Conservation (phyloP, 2,888 invertebrate species). For the Sinhomidia bicolor region DNA sequence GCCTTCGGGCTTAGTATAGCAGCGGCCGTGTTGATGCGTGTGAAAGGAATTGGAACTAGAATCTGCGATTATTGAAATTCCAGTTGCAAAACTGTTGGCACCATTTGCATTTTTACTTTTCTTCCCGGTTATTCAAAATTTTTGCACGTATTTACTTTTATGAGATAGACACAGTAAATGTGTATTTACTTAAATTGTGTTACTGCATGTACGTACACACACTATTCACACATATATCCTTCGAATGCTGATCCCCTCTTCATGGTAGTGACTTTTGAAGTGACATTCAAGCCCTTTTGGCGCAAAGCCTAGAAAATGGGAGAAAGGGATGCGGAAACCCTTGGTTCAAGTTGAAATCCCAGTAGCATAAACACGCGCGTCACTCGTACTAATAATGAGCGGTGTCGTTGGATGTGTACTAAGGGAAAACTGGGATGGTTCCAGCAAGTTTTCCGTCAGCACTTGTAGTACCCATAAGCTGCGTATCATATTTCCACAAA, state of each 20-base stretch:
- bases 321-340: too few relatives aligned
- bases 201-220: background rate
- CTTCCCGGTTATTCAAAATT: background rate
- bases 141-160: background rate
- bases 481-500: too few relatives aligned
- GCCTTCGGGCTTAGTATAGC: background rate
- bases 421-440: too few relatives aligned
- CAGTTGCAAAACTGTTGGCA: conserved; percentile 30
- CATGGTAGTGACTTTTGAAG: background rate
- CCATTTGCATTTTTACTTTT: conserved; percentile 18
- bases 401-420: too few relatives aligned
- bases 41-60: conserved; percentile 23
- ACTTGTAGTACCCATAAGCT: too few relatives aligned
- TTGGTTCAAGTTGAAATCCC: too few relatives aligned
- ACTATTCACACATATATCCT: background rate
- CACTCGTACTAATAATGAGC: too few relatives aligned
- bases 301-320: background rate
- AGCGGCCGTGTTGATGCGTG: background rate
- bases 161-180: background rate
- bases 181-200: background rate
- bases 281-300: background rate
- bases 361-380: too few relatives aligned
- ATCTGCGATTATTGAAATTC: conserved; percentile 36
- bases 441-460: too few relatives aligned
- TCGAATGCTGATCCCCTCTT: background rate